Evolutionary conservation across 1,140 invertebrate genomes (phyloP).

Genomic region (Calliopsis andreniformis): DNA sequence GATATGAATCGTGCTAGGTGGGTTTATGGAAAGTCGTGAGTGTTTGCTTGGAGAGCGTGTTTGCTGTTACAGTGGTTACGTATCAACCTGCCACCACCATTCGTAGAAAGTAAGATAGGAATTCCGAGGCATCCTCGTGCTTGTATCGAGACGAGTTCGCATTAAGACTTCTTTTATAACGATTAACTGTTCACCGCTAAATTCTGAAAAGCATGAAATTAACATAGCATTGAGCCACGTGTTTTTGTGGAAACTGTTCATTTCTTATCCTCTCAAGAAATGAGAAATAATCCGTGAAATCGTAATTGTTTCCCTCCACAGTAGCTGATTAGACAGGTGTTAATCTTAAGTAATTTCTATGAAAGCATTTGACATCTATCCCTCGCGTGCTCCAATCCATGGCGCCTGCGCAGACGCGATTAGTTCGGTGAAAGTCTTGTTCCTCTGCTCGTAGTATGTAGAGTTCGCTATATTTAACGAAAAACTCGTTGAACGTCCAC

Average conservation of each 20-base stretch:
- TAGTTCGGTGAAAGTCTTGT: slow-evolving; percentile 50
- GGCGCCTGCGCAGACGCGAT: slow-evolving; percentile 1
- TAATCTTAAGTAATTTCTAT: too few species aligned
- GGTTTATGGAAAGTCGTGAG: background rate
- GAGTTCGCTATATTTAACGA: background rate
- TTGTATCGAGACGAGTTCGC: background rate
- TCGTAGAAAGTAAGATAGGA: slow-evolving; percentile 41
- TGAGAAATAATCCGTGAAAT: too few species aligned
- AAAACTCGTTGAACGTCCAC: slow-evolving; percentile 19
- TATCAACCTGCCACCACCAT: background rate
- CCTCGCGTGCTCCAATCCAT: background rate
- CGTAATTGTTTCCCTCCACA: too few species aligned
- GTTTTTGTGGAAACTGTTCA: too few species aligned
- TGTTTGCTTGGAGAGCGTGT: background rate
- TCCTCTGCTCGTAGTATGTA: background rate
- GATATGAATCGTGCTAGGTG: too few species aligned
- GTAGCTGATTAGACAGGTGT: too few species aligned
- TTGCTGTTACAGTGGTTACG: background rate
- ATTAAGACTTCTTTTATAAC: too few species aligned
- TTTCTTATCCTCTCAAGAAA: too few species aligned
- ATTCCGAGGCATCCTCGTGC: background rate
- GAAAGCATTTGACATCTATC: background rate
- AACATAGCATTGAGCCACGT: too few species aligned
- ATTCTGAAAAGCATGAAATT: too few species aligned
- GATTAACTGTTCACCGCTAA: background rate